Evolutionary conservation across 1,140 invertebrate species (phyloP).

Genomic region (Drosophila insularis): DNA sequence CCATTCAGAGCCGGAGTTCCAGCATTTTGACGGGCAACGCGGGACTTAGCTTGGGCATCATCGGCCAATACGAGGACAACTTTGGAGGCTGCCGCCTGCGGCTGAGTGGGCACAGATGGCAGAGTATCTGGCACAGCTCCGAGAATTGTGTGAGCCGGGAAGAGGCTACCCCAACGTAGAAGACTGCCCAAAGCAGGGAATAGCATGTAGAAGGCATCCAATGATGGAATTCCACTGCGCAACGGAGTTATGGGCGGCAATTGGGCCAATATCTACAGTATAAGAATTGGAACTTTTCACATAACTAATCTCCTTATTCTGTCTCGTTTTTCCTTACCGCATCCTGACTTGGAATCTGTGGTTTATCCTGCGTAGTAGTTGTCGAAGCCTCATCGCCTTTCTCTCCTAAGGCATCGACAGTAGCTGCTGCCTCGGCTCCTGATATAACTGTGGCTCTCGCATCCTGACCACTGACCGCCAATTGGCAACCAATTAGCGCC

Average conservation of each 20-base stretch:
- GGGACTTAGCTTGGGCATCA: constrained; percentile 56
- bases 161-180: constrained; percentile 62
- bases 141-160: constrained; percentile 50
- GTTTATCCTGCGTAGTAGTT: neutral
- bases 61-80: constrained; percentile 74
- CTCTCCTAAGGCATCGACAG: neutral
- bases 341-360: constrained; percentile 29
- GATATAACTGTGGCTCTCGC: constrained; percentile 3
- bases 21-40: constrained; percentile 55
- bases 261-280: constrained; percentile 48
- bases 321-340: constrained; percentile 30
- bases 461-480: constrained; percentile 32
- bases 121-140: constrained; percentile 45
- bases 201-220: constrained; percentile 59
- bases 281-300: neutral
- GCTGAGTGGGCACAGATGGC: neutral
- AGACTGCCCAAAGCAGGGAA: constrained; percentile 63
- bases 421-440: constrained; percentile 10
- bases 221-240: constrained; percentile 38
- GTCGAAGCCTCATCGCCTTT: neutral
- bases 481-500: constrained; percentile 32
- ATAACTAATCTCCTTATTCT: neutral
- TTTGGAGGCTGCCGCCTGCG: constrained; percentile 54
- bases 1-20: constrained; percentile 4
- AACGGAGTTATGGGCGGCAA: constrained; percentile 29